Conservation (phyloP, 2,113 vertebrate genomes). For the Alaudala cheleensis region DNA sequence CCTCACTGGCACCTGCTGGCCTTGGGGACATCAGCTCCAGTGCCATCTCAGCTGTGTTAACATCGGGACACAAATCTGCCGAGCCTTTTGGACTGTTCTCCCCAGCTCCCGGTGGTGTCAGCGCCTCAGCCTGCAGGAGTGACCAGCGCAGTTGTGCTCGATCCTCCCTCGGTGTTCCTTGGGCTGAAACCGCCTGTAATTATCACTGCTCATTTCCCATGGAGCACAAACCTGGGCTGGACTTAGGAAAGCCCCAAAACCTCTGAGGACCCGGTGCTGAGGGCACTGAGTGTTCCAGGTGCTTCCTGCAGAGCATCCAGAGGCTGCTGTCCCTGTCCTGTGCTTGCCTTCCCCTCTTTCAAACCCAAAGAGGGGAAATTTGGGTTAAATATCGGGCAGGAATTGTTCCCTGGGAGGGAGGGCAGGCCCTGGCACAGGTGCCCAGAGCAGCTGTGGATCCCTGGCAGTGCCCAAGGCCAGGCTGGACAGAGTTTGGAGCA, state of each 20-base stretch:
- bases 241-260: not conserved
- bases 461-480: not conserved
- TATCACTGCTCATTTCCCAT: not conserved
- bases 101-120: not conserved
- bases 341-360: not conserved
- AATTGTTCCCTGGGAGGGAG: not conserved
- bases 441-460: not conserved
- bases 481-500: not conserved
- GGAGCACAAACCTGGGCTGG: too few relatives aligned
- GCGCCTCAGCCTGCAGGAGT: not conserved
- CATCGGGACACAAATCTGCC: not conserved
- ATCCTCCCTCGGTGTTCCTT: not conserved
- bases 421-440: not conserved
- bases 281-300: not conserved
- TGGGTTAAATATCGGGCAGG: not conserved
- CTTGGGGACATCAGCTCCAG: too few relatives aligned
- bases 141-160: not conserved
- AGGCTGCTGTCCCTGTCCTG: not conserved
- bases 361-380: too few relatives aligned
- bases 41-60: too few relatives aligned
- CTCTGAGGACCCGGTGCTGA: not conserved
- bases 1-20: too few relatives aligned
- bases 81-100: not conserved
- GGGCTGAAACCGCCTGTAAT: not conserved
- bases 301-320: not conserved